These are phyloP conservation scores for Montipora cactus DNA, from an alignment of 64 coral and sea anemone species.

Conservation along the genomic window DNA sequence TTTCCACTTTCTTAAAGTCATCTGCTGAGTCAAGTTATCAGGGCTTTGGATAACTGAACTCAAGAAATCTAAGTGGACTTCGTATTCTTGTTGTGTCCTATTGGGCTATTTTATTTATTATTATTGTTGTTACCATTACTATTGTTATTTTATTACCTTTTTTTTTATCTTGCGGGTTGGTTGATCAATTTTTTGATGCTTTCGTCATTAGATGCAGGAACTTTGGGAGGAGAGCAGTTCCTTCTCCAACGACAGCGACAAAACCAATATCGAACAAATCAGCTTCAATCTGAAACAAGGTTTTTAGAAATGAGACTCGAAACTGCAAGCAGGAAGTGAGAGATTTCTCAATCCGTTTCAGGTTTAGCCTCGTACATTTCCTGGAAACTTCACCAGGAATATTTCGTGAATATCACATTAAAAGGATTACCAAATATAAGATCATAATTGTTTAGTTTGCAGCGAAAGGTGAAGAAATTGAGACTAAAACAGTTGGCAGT, in stretches of 20 bases:
- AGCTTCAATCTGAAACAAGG: conserved; percentile 59
- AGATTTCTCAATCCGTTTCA: background rate
- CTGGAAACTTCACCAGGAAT: background rate
- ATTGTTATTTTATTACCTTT: no score
- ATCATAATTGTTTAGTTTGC: background rate
- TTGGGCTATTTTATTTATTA: no score
- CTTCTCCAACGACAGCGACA: conserved; percentile 54
- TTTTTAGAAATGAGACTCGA: conserved; percentile 69
- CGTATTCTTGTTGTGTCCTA: no score
- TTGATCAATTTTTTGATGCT: no score
- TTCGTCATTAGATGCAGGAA: conserved; percentile 52
- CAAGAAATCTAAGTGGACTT: no score
- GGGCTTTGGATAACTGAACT: no score
- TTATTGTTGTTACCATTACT: no score
- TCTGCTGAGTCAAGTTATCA: no score
- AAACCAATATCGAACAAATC: conserved; percentile 70
- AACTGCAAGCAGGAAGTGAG: conserved; percentile 64
- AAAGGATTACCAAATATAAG: background rate
- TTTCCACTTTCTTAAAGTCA: no score
- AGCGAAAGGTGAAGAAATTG: background rate
- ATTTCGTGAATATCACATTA: background rate
- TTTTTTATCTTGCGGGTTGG: no score
- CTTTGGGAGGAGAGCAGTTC: conserved; percentile 57
- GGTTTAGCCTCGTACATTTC: background rate
- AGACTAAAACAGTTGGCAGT: no score